Conservation (phyloP, 1,140 invertebrate species). For the Sycobia sp. region DNA sequence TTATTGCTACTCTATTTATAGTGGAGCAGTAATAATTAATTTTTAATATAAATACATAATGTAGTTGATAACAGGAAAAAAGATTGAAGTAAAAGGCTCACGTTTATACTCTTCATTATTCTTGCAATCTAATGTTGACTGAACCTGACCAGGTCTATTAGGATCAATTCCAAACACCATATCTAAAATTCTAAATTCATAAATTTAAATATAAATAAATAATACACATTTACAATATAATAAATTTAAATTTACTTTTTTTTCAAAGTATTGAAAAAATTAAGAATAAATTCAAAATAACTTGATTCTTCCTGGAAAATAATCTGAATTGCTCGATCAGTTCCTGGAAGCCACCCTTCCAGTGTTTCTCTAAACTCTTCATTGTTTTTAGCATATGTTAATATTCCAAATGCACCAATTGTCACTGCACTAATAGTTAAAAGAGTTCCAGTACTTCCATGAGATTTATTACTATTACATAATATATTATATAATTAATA, state of each 20-base stretch:
- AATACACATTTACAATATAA: constrained; percentile 37
- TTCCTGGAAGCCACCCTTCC: constrained; percentile 70
- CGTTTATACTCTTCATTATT: constrained; percentile 50
- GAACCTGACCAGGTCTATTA: constrained; percentile 46
- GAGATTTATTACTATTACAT: constrained; percentile 41
- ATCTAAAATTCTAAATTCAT: constrained; percentile 42
- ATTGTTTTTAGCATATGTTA: constrained; percentile 71
- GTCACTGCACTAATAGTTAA: constrained; percentile 64
- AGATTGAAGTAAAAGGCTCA: constrained; percentile 40
- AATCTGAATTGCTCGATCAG: constrained; percentile 69
- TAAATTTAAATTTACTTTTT: constrained; percentile 44
- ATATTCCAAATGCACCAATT: constrained; percentile 59
- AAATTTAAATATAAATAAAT: constrained; percentile 27
- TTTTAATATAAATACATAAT: no score
- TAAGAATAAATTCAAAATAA: constrained; percentile 54
- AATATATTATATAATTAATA: constrained; percentile 12
- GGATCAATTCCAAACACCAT: constrained; percentile 34
- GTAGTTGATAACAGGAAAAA: constrained; percentile 14
- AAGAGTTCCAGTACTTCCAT: constrained; percentile 46
- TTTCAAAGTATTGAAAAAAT: constrained; percentile 48
- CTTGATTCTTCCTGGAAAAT: constrained; percentile 71
- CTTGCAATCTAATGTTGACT: constrained; percentile 39
- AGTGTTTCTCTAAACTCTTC: constrained; percentile 70
- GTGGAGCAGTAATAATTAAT: no score
- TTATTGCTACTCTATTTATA: not conserved